Conservation (phyloP, 1,140 invertebrate species). For the Cydia amplana region DNA sequence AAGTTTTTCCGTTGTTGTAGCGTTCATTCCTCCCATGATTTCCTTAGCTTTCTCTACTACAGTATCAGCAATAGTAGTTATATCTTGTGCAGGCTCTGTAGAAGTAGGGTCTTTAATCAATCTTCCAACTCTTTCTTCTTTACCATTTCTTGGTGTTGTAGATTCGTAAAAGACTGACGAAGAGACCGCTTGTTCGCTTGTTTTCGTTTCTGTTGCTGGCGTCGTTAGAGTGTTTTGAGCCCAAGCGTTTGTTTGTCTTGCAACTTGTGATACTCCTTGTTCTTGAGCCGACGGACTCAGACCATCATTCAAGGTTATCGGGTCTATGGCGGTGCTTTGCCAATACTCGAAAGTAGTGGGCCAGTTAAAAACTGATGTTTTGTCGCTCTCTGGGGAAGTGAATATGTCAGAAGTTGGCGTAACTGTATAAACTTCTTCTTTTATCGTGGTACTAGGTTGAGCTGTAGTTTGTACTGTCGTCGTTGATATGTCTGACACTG, state of each 20-base stretch:
- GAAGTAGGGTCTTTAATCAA: constrained; percentile 55
- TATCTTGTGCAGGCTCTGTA: constrained; percentile 63
- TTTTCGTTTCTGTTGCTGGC: constrained; percentile 41
- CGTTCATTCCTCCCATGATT: constrained; percentile 87
- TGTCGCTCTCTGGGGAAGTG: constrained; percentile 66
- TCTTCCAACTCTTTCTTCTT: constrained; percentile 57
- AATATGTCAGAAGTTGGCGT: constrained; percentile 54
- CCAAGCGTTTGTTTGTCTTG: constrained; percentile 46
- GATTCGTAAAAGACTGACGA: constrained; percentile 56
- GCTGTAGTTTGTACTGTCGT: constrained; percentile 61
- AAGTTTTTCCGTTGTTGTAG: constrained; percentile 85
- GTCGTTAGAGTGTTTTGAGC: constrained; percentile 46
- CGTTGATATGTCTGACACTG: constrained; percentile 47
- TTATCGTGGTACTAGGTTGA: constrained; percentile 50
- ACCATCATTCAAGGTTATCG: constrained; percentile 85
- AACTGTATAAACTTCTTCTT: constrained; percentile 50
- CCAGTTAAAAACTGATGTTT: constrained; percentile 64
- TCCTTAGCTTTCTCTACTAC: constrained; percentile 84
- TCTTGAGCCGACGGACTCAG: constrained; percentile 65
- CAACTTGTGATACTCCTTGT: constrained; percentile 39
- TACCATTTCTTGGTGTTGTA: constrained; percentile 46
- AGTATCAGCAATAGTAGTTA: constrained; percentile 77
- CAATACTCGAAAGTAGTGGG: constrained; percentile 75
- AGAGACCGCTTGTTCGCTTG: constrained; percentile 53
- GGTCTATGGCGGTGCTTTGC: constrained; percentile 85